Evolutionary conservation across 2,797 vertebrate species (phyloP).

Genomic region (Periparus ater): DNA sequence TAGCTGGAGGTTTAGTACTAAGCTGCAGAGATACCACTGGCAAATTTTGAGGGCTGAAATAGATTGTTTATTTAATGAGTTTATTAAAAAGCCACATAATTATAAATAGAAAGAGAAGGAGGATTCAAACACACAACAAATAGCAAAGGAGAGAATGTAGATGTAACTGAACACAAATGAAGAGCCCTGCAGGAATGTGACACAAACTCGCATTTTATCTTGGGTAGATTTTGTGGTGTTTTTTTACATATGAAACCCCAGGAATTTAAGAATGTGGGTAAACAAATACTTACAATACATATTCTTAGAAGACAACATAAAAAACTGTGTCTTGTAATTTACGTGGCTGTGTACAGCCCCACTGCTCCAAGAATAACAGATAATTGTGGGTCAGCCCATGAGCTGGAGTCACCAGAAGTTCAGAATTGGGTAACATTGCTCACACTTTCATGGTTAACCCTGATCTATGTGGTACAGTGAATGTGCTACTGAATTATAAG

Average conservation of each 20-base stretch:
- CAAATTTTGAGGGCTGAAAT: neutral
- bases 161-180: neutral
- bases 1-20: neutral
- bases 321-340: constrained; percentile 72
- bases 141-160: neutral
- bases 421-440: constrained; percentile 39
- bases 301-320: constrained; percentile 62
- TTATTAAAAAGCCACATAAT: neutral
- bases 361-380: constrained; percentile 68
- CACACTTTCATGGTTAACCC: neutral
- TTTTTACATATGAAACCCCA: constrained; percentile 39
- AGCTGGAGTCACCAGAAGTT: constrained; percentile 59
- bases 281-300: constrained; percentile 35
- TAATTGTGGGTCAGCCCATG: constrained; percentile 68
- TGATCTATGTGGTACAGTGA: neutral
- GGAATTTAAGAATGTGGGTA: constrained; percentile 43
- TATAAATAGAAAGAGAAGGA: neutral
- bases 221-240: neutral
- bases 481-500: neutral
- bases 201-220: neutral
- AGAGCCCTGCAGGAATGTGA: neutral
- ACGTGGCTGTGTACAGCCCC: neutral
- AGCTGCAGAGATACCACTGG: neutral
- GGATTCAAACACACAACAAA: neutral
- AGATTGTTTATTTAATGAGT: neutral